Conservation (phyloP, 2,888 invertebrate species). For the Drosophila dives region DNA sequence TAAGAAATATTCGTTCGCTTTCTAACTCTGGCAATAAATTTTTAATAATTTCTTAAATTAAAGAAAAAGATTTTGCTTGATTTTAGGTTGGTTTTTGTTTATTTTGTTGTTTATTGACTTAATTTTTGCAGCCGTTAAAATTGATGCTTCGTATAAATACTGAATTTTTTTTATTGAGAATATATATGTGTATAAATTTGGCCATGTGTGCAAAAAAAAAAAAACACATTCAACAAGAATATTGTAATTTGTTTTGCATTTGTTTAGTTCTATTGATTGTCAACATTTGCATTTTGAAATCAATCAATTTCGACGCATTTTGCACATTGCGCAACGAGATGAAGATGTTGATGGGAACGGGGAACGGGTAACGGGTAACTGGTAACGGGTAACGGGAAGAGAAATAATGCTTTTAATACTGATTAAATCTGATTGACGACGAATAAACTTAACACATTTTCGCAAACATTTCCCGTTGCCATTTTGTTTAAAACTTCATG, state of each 20-base stretch:
- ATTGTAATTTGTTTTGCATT: slow-evolving; percentile 7
- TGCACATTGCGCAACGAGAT: background rate
- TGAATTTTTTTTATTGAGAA: background rate
- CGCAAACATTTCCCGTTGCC: slow-evolving; percentile 37
- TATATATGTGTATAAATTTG: background rate
- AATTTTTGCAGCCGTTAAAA: background rate
- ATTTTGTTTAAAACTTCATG: slow-evolving; percentile 23
- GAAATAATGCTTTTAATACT: slow-evolving; percentile 3
- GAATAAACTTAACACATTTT: slow-evolving; percentile 49
- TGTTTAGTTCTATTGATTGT: slow-evolving; percentile 18
- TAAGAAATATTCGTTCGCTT: background rate
- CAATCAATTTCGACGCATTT: slow-evolving; percentile 24
- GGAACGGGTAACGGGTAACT: background rate
- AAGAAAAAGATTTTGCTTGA: background rate
- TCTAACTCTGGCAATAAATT: background rate
- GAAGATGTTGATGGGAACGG: too few species aligned
- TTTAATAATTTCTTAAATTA: background rate
- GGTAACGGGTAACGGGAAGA: background rate
- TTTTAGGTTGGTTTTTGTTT: background rate
- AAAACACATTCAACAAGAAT: background rate
- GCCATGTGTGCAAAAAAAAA: background rate
- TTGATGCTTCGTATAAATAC: background rate
- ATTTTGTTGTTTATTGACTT: background rate
- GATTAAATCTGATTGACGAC: slow-evolving; percentile 41
- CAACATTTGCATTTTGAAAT: slow-evolving; percentile 38